Evolutionary conservation across 2,113 vertebrate species (phyloP), one percentile per base, ranked within the genome.

Genomic region (Vulpes lagopus): DNA sequence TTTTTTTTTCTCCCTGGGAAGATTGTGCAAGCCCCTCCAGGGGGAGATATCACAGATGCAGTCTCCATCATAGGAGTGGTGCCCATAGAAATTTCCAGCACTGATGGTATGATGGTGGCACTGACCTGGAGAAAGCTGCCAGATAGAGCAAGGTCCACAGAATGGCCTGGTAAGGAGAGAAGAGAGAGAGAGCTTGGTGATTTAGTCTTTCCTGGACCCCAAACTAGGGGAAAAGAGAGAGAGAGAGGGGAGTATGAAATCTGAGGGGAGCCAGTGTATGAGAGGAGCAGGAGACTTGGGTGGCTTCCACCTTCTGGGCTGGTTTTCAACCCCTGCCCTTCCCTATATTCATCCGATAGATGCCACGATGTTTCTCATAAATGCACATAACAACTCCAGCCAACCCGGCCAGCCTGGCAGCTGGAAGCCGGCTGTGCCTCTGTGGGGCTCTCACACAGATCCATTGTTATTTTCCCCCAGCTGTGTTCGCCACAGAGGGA

Each of bases 311-410:
- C 64, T 69, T 71, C 53, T 51, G 49, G 51, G 71, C n/a, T 67
- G 64, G 65, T 17, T 53, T 74, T 88, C 83, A 12, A 57, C 5
- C 25, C 14, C n/a, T 60, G 7, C 17, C 35, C 23, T 35, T 27
- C 27, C 35, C 53, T 59, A 51, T 38, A 96, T 96, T 97, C 71
- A 97, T 90, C 94, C 95, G 96, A 60, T n/a, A 96, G 73, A 43
- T 53, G 3, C 83, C 83, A 30, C 79, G 30, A 0, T 43, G 23
- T 67, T 92, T 97, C 51, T 96, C 80, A 1, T 82, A 88, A 93
- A 86, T 27, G 53, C 95, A 97, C 60, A 87, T 74, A 43, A 35
- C 43, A 15, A 22, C 35, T 82, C 92, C 87, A 74, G 92, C 62
- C 67, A 93, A 30, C 60, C 92, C 15, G 65, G 90, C 82, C 90